phyloP scores from a whole-genome alignment of 53 echinoderm and acorn worm species.

The Apostichopus leukothele region DNA sequence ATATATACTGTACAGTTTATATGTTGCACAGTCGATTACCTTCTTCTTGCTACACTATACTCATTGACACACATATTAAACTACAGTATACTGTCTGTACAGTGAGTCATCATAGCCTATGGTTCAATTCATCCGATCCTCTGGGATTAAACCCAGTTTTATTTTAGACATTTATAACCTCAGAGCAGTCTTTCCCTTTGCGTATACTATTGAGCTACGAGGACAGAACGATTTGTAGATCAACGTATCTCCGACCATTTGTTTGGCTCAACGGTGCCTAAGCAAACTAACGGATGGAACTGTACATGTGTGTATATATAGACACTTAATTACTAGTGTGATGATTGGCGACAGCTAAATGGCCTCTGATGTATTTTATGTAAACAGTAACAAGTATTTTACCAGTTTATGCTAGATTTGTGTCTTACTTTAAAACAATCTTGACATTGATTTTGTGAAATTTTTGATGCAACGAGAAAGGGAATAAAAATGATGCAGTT shows the following conservation, averaged over 20 bases:
- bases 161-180: neutral
- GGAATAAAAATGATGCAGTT: no score
- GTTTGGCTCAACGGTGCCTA: neutral
- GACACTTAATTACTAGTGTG: neutral
- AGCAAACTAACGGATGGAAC: neutral
- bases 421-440: no score
- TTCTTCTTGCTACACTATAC: no score
- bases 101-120: neutral
- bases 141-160: neutral
- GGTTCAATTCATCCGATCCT: neutral
- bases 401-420: no score
- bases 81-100: neutral
- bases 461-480: no score
- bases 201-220: neutral
- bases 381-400: no score
- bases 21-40: no score
- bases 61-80: no score
- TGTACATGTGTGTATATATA: neutral
- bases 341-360: slow-evolving; percentile 9
- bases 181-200: neutral
- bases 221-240: slow-evolving; percentile 14
- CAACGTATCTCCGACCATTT: neutral
- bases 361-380: slow-evolving; percentile 4
- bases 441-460: no score
- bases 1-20: no score